Evolutionary conservation across 2,888 invertebrate genomes (phyloP).

Genomic region (Drosophila conformis): DNA sequence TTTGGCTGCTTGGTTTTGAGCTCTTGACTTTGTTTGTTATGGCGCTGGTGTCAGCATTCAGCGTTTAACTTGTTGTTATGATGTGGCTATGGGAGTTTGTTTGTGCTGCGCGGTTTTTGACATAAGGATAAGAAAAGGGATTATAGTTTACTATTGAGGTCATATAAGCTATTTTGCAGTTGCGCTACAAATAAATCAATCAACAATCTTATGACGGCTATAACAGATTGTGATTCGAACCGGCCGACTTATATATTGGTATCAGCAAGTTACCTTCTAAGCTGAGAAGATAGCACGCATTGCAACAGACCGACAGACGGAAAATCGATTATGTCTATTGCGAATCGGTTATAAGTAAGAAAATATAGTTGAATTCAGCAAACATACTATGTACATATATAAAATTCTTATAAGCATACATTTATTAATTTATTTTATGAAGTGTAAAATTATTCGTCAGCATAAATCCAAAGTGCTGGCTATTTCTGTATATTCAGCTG

Average conservation of each 20-base stretch:
- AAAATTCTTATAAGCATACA: background rate
- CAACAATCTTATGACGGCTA: background rate
- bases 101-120: background rate
- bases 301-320: background rate
- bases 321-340: background rate
- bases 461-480: background rate
- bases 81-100: constrained; percentile 6
- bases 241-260: background rate
- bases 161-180: background rate
- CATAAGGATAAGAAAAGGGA: constrained; percentile 11
- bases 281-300: background rate
- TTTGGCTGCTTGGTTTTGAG: constrained; percentile 2
- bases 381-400: background rate
- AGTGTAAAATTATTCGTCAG: background rate
- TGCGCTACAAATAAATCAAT: too few species aligned
- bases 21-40: constrained; percentile 24
- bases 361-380: background rate
- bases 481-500: background rate
- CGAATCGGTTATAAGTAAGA: background rate
- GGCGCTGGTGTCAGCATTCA: constrained; percentile 13
- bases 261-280: background rate
- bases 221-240: background rate
- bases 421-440: background rate
- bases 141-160: constrained; percentile 30
- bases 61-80: background rate